Evolutionary conservation across 1,140 invertebrate species (phyloP).

Genomic region (Drosophila micromelanica): DNA sequence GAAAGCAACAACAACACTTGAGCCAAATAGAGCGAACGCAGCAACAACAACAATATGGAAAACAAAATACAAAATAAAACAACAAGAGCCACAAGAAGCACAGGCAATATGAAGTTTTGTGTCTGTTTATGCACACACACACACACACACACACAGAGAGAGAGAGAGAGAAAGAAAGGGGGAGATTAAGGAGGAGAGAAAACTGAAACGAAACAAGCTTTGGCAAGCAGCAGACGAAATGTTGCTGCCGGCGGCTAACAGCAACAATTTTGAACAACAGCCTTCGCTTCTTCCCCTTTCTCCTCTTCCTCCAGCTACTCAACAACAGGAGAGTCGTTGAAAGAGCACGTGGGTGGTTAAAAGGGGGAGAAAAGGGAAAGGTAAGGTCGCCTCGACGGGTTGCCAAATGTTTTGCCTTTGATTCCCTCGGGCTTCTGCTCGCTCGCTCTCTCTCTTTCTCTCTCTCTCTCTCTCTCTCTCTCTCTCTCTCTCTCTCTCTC

Average conservation of each 20-base stretch:
- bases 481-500: background rate
- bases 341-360: background rate
- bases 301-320: no score
- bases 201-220: conserved; percentile 35
- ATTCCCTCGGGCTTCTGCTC: conserved; percentile 13
- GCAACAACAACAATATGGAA: conserved; percentile 40
- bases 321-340: conserved; percentile 8
- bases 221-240: conserved; percentile 39
- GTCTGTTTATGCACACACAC: conserved; percentile 14
- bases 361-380: background rate
- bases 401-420: conserved; percentile 43
- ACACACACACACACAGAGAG: background rate
- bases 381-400: conserved; percentile 41
- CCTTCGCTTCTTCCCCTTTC: background rate
- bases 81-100: background rate
- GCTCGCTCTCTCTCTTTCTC: background rate
- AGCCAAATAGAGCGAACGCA: conserved; percentile 49
- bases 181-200: background rate
- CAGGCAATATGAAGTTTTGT: conserved; percentile 39
- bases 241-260: conserved; percentile 32
- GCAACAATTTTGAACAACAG: conserved; percentile 45
- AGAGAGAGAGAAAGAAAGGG: background rate
- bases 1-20: conserved; percentile 42
- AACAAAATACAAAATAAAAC: conserved; percentile 38
- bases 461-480: background rate